Evolutionary conservation across 2,113 vertebrate genomes (phyloP).

Genomic region (Chamaea fasciata): DNA sequence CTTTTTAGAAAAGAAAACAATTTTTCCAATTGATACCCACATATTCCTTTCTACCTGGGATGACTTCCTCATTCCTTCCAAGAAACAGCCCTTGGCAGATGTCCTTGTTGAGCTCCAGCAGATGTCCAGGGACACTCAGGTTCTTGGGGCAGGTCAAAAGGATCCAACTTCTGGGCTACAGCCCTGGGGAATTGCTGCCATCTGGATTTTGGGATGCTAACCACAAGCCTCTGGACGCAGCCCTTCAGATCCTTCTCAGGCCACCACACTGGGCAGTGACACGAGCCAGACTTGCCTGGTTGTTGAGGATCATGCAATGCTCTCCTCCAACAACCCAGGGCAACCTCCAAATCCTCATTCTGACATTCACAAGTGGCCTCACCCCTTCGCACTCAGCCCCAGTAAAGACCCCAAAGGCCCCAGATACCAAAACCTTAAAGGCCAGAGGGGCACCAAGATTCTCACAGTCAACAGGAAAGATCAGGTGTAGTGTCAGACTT

Average conservation of each 20-base stretch:
- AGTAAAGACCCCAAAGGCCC: neutral
- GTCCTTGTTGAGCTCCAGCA: neutral
- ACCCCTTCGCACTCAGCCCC: no score
- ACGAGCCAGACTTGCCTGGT: fast-evolving
- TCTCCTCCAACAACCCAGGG: neutral
- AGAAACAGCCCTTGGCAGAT: neutral
- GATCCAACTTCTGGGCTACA: neutral
- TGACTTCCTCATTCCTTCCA: neutral
- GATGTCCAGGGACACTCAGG: neutral
- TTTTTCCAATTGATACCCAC: neutral
- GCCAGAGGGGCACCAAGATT: neutral
- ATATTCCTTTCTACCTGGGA: neutral
- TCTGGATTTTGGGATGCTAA: neutral
- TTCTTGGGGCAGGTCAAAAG: neutral
- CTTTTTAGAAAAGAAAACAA: neutral
- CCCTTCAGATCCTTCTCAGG: neutral
- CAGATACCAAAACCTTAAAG: neutral
- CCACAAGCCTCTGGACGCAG: fast-evolving
- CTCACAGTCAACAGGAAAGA: fast-evolving
- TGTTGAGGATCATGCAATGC: neutral
- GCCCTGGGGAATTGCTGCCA: neutral
- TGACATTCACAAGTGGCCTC: neutral
- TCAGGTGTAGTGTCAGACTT: neutral
- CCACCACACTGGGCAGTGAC: neutral
- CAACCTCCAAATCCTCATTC: neutral